phyloP scores from a whole-genome alignment of 1,140 invertebrate species.

The Heliconius congener region DNA sequence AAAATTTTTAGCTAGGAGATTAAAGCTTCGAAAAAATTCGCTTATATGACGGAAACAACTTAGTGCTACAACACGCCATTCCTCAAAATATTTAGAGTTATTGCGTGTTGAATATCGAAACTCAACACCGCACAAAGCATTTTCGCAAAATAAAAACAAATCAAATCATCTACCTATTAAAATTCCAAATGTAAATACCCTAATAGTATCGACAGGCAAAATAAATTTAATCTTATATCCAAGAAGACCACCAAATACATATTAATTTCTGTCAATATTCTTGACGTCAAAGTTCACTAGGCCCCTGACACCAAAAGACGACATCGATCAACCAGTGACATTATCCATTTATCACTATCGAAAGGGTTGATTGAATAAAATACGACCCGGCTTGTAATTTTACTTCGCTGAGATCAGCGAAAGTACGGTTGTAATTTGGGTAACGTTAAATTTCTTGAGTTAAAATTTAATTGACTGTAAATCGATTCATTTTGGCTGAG shows the following conservation, averaged over 20 bases:
- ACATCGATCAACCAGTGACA: slow-evolving; percentile 57
- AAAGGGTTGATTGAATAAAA: slow-evolving; percentile 64
- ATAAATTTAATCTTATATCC: not conserved
- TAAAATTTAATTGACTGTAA: not conserved
- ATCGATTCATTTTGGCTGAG: not conserved
- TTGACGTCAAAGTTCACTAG: slow-evolving; percentile 11
- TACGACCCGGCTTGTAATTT: slow-evolving; percentile 38
- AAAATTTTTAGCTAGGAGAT: too few relatives aligned
- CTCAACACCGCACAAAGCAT: too few relatives aligned
- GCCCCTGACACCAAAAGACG: slow-evolving; percentile 32
- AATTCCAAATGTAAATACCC: too few relatives aligned
- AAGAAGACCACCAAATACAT: not conserved
- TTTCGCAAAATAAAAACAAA: too few relatives aligned
- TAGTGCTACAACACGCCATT: too few relatives aligned
- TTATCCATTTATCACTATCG: slow-evolving; percentile 64
- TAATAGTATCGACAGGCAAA: too few relatives aligned
- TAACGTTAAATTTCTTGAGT: not conserved
- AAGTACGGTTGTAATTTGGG: not conserved
- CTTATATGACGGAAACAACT: too few relatives aligned
- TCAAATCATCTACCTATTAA: too few relatives aligned
- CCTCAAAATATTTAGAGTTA: too few relatives aligned
- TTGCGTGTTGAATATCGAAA: too few relatives aligned
- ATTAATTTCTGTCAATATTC: slow-evolving; percentile 11
- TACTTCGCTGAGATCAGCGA: slow-evolving; percentile 15
- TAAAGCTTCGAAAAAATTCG: accelerated